Percentiles rank a stretch among this genome's conserved stretches.
These are phyloP conservation scores for Muraenolepis orangiensis DNA, from an alignment of 2,797 vertebrate genomes.

Conservation along the genomic window DNA sequence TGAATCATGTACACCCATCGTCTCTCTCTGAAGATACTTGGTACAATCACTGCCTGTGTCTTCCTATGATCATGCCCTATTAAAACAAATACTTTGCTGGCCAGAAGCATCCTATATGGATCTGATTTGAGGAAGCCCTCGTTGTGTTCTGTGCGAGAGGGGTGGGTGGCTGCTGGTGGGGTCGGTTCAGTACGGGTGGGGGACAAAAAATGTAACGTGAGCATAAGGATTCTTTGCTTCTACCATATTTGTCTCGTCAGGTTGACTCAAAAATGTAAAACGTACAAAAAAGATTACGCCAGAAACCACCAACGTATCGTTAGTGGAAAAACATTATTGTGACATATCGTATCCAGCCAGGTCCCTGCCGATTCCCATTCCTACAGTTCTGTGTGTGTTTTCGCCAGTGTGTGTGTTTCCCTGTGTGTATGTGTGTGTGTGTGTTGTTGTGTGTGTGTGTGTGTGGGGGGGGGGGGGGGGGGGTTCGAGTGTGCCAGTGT, in stretches of 20 bases:
- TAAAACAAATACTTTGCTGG: no score
- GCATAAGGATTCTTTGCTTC: neutral
- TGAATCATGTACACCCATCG: no score
- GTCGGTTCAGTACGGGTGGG: neutral
- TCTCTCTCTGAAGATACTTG: no score
- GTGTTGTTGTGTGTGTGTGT: slow-evolving; percentile 3
- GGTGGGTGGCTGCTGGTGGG: neutral
- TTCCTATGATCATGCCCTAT: no score
- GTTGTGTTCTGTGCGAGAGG: no score
- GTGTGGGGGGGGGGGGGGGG: neutral
- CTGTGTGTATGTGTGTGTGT: slow-evolving; percentile 13
- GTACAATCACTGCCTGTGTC: no score
- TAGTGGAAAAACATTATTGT: neutral
- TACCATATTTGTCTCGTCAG: neutral
- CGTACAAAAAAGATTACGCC: neutral
- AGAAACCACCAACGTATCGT: neutral
- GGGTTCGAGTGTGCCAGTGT: slow-evolving; percentile 73
- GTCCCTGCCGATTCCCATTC: neutral
- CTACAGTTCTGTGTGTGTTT: slow-evolving; percentile 7
- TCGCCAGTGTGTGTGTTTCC: neutral
- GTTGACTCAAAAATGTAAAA: neutral
- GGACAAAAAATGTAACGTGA: neutral
- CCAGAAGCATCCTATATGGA: no score
- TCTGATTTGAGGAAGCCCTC: no score
- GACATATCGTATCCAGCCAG: no score